Evolutionary conservation across 2,888 invertebrate genomes (phyloP), one percentile per base, ranked within the genome.

Genomic region (Aleiodes alternator): DNA sequence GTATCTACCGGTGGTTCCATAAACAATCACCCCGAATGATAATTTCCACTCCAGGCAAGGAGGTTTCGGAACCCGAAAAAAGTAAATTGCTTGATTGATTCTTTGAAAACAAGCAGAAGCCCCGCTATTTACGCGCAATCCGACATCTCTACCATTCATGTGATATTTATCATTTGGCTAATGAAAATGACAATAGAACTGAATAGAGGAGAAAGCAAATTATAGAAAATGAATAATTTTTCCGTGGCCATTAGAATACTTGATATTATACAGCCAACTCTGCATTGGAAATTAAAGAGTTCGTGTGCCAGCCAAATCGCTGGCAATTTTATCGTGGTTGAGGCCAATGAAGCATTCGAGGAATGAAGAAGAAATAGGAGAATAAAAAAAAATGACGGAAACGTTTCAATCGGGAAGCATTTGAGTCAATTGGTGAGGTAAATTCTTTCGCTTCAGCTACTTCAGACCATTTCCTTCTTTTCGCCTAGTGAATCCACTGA

Each of bases 311-410:
- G 53, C 69, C 64, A 56, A 73, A 73, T 69, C 69, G 68, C 29
- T 50, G 73, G 69, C 74, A 74, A 74, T 74, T 64, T 64, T 56
- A 50, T 66, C 56, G 66, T 71, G 71, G 57, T 66, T 23, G 56
- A 43, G 57, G 57, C 71, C 71, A 75, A 71, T 53, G 64, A 50
- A 38, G 66, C 53, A 51, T 48, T 53, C 70, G 48, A 70, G 12
- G 43, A 31, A 61, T 14, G 14, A 59, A 43, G 38, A 61, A 31
- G 11, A 31, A 61, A 61, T 38, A 16, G 12, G 1, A 16, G 12
- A 29, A 14, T 14, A 14, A 71, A 71, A 75, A 69, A 55, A 50
- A 71, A 55, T 16, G n/a, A 9, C 11, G 31, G 56, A 43, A 43
- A 51, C 43, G 31, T 75, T 71, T 64, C 64, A 14, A 66, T 71